Evolutionary conservation across 2,888 invertebrate genomes (phyloP), one percentile per base, ranked within the genome.

Genomic region (Saturnia japonica): DNA sequence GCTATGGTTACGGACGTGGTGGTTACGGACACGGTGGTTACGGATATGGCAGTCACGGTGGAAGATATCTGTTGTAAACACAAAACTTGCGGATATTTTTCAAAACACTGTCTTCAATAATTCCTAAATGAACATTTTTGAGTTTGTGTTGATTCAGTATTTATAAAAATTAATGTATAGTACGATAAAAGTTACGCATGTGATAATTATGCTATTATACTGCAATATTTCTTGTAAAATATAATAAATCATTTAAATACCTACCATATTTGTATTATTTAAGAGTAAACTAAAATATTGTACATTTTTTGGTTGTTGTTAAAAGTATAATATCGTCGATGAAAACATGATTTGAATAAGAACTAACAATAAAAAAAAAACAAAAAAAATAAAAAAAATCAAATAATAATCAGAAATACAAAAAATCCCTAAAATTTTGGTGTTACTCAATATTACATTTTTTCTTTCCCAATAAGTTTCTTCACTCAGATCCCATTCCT

Each of bases 51-150:
- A 60, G 78, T 9, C 77, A 78, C 68, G 82, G 80, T 42, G 77
- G 79, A 69, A 88, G 86, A 76, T 84, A 87, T 73, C 73, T 80
- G 62, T 88, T 87, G 87, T 88, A 79, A 82, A 76, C 70, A 57
- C 19, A 28, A 51, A 51, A 3, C 2, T 4, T 16, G n/a, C n/a
- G n/a, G n/a, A n/a, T 47, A 28, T 12, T 1, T 47, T 11, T 12
- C 7, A 64, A 64, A 40, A 11, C 40, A 40, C 1, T 64, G 62
- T 34, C 25, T 28, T 2, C 14, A 60, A 60, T 54, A 25, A 28
- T 60, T 60, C 28, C 16, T 2, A 60, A 60, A 57, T 25, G 4
- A 28, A 14, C 14, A 14, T 64, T 9, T 19, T 64, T 40, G 2
- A 40, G 8, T 19, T 40, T 40, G 34, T n/a, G 19, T n/a, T 64